Conservation (phyloP, 1,140 invertebrate genomes). For the Polypedilum pembai region DNA sequence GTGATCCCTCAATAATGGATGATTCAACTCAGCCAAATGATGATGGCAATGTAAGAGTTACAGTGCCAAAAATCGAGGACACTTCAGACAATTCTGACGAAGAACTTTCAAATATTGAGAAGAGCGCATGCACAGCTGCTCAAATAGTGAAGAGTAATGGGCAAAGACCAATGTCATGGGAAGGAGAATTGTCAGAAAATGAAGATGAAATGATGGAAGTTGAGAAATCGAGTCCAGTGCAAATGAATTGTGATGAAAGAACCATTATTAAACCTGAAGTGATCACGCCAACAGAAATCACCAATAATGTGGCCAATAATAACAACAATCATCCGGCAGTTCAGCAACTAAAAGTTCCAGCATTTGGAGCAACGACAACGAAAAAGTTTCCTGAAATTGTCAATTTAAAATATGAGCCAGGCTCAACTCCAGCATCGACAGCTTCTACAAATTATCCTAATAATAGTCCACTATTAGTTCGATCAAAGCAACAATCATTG, state of each 20-base stretch:
- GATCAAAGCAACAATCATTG: constrained; percentile 38
- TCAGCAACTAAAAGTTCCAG: neutral
- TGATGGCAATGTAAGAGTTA: constrained; percentile 36
- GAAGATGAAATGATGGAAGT: constrained; percentile 45
- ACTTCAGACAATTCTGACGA: constrained; percentile 39
- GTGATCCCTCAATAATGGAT: constrained; percentile 30
- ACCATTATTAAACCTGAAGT: constrained; percentile 17
- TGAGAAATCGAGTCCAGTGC: constrained; percentile 33
- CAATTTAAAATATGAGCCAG: constrained; percentile 42
- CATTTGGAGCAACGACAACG: constrained; percentile 38
- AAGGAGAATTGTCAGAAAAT: constrained; percentile 75
- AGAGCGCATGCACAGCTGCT: constrained; percentile 37
- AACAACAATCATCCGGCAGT: constrained; percentile 23
- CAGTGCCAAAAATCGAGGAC: constrained; percentile 37
- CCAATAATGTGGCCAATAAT: neutral
- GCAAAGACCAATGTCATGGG: constrained; percentile 80
- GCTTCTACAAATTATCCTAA: neutral
- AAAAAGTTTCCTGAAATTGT: constrained; percentile 40
- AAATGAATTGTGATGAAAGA: constrained; percentile 11
- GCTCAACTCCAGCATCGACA: constrained; percentile 33
- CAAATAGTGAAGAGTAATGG: constrained; percentile 37
- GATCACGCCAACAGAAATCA: neutral
- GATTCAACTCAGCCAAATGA: neutral
- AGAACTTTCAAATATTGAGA: constrained; percentile 42
- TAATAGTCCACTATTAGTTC: constrained; percentile 38